Percentiles rank a stretch among this genome's conserved stretches.
These are phyloP conservation scores for human (Homo sapiens) DNA, from an alignment of 2,113 vertebrate genomes.

Conservation along the genomic window DNA sequence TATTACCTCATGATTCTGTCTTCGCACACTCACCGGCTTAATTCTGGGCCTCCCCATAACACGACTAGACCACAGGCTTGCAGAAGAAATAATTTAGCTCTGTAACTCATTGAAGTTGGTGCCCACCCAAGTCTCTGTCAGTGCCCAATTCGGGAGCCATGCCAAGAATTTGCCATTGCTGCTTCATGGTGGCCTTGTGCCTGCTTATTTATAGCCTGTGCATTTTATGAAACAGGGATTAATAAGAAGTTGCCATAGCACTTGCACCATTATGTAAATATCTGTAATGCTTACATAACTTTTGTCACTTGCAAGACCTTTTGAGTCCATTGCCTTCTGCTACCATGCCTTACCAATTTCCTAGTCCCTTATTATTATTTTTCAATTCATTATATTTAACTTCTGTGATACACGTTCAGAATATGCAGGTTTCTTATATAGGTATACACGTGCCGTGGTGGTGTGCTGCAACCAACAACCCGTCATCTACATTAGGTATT, in stretches of 20 bases:
- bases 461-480: too few relatives aligned
- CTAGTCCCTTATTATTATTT: not conserved
- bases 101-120: not conserved
- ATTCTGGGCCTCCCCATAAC: not conserved
- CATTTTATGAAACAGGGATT: conserved; percentile 27
- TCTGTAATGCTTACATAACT: not conserved
- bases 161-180: conserved; percentile 37
- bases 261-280: not conserved
- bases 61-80: not conserved
- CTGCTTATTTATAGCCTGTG: conserved; percentile 1
- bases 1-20: not conserved
- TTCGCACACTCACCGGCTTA: not conserved
- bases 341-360: not conserved
- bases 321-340: not conserved
- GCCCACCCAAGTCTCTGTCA: not conserved
- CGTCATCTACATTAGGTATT: too few relatives aligned
- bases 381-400: not conserved
- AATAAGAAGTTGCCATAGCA: not conserved
- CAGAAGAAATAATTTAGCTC: conserved; percentile 19
- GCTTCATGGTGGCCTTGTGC: not conserved
- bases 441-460: too few relatives aligned
- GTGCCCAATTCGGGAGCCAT: not conserved
- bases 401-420: too few relatives aligned
- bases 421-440: too few relatives aligned
- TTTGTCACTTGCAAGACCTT: not conserved